These are phyloP conservation scores for Notoglanidium macrostoma DNA, from an alignment of 2,797 vertebrate genomes.

Conservation along the genomic window DNA sequence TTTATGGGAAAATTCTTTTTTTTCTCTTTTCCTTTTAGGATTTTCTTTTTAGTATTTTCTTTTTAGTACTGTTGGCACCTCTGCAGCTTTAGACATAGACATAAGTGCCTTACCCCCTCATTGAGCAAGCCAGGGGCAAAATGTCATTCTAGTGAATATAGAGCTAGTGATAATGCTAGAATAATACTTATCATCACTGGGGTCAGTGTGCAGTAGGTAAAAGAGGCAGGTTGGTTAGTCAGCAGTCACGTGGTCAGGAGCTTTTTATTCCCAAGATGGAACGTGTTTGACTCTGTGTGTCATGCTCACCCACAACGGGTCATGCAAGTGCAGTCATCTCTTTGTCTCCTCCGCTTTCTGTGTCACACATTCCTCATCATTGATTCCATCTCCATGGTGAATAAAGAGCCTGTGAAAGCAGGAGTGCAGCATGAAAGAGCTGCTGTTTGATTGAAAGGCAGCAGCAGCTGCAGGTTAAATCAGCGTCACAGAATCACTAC, in stretches of 20 bases:
- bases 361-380: slow-evolving; percentile 12
- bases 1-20: neutral
- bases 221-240: neutral
- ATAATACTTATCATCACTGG: neutral
- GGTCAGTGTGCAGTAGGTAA: neutral
- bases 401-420: slow-evolving; percentile 29
- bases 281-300: slow-evolving; percentile 3
- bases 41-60: neutral
- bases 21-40: neutral
- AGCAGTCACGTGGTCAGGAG: neutral
- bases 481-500: neutral
- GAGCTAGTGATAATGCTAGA: neutral
- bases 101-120: neutral
- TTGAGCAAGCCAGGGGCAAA: neutral
- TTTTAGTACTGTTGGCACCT: neutral
- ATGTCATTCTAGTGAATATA: neutral
- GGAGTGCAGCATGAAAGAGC: neutral
- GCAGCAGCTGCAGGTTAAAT: slow-evolving; percentile 7
- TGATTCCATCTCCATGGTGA: slow-evolving; percentile 29
- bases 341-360: neutral
- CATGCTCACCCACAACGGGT: neutral
- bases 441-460: slow-evolving; percentile 10
- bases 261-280: neutral
- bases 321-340: neutral
- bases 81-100: neutral